Evolutionary conservation across 2,797 vertebrate genomes (phyloP).

Genomic region (Aeoliscus strigatus): DNA sequence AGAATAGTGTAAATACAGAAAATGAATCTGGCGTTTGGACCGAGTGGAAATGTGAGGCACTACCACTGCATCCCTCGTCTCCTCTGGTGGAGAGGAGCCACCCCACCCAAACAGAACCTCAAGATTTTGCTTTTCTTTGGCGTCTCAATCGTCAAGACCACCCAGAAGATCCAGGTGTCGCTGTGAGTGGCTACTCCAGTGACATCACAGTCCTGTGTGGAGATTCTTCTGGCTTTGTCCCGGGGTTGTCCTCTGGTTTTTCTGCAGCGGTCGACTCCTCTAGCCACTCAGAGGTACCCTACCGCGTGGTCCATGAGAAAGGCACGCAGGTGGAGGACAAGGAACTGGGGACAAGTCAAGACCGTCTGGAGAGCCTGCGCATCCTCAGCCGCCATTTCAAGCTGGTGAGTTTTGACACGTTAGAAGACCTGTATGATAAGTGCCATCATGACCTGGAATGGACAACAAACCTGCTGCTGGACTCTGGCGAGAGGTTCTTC

Average conservation of each 20-base stretch:
- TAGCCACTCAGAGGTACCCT: constrained; percentile 76
- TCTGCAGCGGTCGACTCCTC: constrained; percentile 46
- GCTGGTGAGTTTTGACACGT: constrained; percentile 82
- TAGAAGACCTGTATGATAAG: constrained; percentile 93
- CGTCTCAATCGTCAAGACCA: constrained; percentile 74
- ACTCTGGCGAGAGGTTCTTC: constrained; percentile 88
- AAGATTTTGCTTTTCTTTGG: constrained; percentile 90
- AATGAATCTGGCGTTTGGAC: constrained; percentile 4
- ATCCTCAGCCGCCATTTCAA: constrained; percentile 88
- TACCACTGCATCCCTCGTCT: constrained; percentile 1
- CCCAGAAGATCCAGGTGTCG: not conserved
- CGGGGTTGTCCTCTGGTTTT: constrained; percentile 49
- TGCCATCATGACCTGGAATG: constrained; percentile 93
- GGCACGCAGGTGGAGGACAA: constrained; percentile 89
- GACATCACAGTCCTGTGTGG: constrained; percentile 70
- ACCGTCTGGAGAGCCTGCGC: constrained; percentile 80
- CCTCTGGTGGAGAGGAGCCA: constrained; percentile 9
- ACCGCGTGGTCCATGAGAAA: constrained; percentile 85
- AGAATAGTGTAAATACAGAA: constrained; percentile 5
- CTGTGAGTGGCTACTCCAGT: constrained; percentile 24
- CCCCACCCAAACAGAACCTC: constrained; percentile 82
- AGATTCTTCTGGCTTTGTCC: constrained; percentile 76
- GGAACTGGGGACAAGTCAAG: constrained; percentile 75
- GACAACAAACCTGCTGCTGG: constrained; percentile 90
- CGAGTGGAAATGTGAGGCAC: constrained; percentile 2